These are phyloP conservation scores for Chrysolina americana DNA, from an alignment of 2,888 invertebrate species.

Conservation along the genomic window DNA sequence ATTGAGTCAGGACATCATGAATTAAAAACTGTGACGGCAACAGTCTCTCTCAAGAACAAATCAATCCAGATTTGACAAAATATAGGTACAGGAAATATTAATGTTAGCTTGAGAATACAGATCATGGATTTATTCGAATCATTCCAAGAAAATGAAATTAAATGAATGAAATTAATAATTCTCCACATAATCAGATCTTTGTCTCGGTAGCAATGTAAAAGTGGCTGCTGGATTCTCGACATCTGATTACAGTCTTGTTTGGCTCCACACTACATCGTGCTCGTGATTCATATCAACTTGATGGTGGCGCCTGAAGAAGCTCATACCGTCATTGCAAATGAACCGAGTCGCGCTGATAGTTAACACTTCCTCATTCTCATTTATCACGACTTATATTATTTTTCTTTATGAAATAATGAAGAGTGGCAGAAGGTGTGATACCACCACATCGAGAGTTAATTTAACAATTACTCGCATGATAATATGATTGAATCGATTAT, in stretches of 20 bases:
- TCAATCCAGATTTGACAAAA: too few species aligned
- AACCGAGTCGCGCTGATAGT: background rate
- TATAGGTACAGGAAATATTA: background rate
- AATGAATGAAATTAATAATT: constrained; percentile 9
- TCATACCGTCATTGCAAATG: constrained; percentile 5
- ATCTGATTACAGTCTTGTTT: constrained; percentile 23
- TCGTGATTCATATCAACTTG: constrained; percentile 23
- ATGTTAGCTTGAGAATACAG: background rate
- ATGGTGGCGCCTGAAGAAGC: constrained; percentile 25
- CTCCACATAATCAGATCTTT: constrained; percentile 15
- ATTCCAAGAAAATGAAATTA: background rate
- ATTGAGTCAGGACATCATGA: too few species aligned
- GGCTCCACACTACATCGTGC: constrained; percentile 24
- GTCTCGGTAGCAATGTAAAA: constrained; percentile 7
- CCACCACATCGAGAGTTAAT: background rate
- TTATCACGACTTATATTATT: background rate
- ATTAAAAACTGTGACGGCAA: too few species aligned
- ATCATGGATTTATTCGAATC: background rate
- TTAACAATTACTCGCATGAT: too few species aligned
- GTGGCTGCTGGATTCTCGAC: constrained; percentile 19
- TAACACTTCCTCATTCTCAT: constrained; percentile 2
- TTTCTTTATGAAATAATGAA: background rate
- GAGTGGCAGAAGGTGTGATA: background rate
- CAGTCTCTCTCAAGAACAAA: too few species aligned
- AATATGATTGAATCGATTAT: background rate